phyloP scores from a whole-genome alignment of 1,140 invertebrate genomes.

The Achroia grisella region DNA sequence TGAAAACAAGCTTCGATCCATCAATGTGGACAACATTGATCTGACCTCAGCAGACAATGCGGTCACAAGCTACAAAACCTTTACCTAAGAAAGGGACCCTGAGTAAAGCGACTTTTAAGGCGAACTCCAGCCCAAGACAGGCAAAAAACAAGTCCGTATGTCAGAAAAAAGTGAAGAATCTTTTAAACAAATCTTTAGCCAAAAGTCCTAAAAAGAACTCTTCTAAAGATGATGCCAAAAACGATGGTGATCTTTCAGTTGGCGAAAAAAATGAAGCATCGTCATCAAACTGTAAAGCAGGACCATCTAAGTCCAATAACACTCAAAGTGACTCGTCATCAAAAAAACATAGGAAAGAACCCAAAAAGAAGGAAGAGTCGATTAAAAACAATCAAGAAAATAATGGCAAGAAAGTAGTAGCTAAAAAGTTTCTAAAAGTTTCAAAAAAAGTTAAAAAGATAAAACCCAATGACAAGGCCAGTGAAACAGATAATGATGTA shows the following conservation, averaged over 20 bases:
- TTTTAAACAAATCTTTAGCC: conserved; percentile 33
- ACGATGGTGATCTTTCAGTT: conserved; percentile 23
- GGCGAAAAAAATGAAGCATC: conserved; percentile 33
- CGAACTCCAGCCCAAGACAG: conserved; percentile 36
- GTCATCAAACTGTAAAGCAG: conserved; percentile 24
- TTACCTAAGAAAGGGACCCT: conserved; percentile 54
- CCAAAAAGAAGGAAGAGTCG: conserved; percentile 53
- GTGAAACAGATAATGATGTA: conserved; percentile 31
- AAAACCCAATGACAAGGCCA: conserved; percentile 25
- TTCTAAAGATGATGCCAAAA: conserved; percentile 35
- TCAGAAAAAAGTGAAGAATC: conserved; percentile 44
- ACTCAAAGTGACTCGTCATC: conserved; percentile 37
- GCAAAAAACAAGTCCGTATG: conserved; percentile 38
- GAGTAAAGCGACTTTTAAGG: conserved; percentile 52
- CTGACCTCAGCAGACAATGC: conserved; percentile 58
- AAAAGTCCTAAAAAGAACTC: conserved; percentile 43
- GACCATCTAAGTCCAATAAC: conserved; percentile 26
- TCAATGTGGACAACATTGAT: conserved; percentile 48
- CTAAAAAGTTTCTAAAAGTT: conserved; percentile 3
- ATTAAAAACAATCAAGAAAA: conserved; percentile 29
- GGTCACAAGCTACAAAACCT: conserved; percentile 64
- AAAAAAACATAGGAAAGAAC: conserved; percentile 54
- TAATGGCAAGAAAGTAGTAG: not conserved
- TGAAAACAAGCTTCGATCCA: conserved; percentile 36
- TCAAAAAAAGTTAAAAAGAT: conserved; percentile 17